Conservation (phyloP, 2,888 invertebrate species). For the Hofmannophila pseudospretella region DNA sequence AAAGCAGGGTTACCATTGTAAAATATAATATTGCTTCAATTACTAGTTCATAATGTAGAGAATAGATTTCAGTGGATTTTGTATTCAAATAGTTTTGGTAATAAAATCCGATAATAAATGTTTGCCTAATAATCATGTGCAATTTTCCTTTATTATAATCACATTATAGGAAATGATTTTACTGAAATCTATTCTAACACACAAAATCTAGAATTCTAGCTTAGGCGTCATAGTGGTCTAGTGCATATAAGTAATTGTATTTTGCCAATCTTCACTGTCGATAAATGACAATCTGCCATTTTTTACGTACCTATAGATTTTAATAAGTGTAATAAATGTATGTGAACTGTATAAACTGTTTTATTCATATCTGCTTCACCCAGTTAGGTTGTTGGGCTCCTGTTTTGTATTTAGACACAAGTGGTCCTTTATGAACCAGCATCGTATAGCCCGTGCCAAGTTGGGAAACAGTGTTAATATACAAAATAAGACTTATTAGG, state of each 20-base stretch:
- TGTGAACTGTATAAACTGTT: constrained; percentile 43
- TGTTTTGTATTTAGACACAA: too few relatives aligned
- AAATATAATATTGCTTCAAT: constrained; percentile 61
- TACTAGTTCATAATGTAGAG: constrained; percentile 42
- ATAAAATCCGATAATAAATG: too few relatives aligned
- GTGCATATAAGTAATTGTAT: constrained; percentile 54
- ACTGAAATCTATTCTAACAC: constrained; percentile 43
- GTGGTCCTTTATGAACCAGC: too few relatives aligned
- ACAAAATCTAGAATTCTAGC: constrained; percentile 41
- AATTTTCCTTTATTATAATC: too few relatives aligned
- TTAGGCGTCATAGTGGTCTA: constrained; percentile 56
- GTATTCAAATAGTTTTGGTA: too few relatives aligned
- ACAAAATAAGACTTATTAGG: too few relatives aligned
- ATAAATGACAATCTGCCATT: constrained; percentile 73
- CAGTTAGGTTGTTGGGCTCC: too few relatives aligned
- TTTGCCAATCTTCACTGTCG: constrained; percentile 74
- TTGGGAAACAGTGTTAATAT: too few relatives aligned
- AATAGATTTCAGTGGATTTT: constrained; percentile 44
- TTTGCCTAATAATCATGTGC: too few relatives aligned
- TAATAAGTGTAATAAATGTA: constrained; percentile 68
- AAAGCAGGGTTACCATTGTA: constrained; percentile 58
- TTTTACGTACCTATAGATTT: constrained; percentile 73
- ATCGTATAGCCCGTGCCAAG: too few relatives aligned
- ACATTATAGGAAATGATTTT: too few relatives aligned
- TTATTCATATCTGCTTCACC: constrained; percentile 12